Percentiles rank a stretch among this genome's conserved stretches.
Conservation (phyloP, 2,113 vertebrate genomes). For the Cryptomyrus ogoouensis region DNA sequence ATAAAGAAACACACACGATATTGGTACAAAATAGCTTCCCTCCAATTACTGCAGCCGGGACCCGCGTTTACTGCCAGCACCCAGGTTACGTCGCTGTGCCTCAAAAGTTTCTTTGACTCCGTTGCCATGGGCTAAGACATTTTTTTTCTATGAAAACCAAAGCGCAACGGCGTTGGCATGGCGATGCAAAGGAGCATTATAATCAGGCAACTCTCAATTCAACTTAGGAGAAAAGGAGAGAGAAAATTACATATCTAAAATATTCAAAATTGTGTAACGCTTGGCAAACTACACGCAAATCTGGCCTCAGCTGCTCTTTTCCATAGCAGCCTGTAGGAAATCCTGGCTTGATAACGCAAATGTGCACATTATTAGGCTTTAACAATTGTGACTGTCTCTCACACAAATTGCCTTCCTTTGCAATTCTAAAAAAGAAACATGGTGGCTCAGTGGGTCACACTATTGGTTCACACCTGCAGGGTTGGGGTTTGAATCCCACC, state of each 20-base stretch:
- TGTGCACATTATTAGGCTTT: not conserved
- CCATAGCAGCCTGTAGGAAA: not conserved
- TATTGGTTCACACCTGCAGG: not conserved
- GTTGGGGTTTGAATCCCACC: not conserved
- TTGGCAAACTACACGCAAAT: not conserved
- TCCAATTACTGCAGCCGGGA: not conserved
- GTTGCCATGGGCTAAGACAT: not conserved
- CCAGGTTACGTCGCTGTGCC: not conserved
- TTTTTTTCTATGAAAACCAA: constrained; percentile 5
- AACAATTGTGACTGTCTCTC: not conserved
- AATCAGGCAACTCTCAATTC: constrained; percentile 8
- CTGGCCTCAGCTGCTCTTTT: not conserved
- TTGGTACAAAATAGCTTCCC: not conserved
- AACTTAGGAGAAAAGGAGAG: constrained; percentile 3
- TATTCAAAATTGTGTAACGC: not conserved
- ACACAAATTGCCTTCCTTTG: not conserved
- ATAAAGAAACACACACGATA: not conserved
- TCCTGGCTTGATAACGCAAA: not conserved
- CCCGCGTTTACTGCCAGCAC: not conserved
- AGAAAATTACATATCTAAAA: not conserved
- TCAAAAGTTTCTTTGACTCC: not conserved
- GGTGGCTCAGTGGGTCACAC: not conserved
- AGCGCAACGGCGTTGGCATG: not conserved
- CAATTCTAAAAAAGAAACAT: not conserved
- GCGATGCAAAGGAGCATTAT: not conserved